These are phyloP conservation scores for Trinorchestia longiramus DNA, from an alignment of 1,140 invertebrate genomes.

Conservation along the genomic window DNA sequence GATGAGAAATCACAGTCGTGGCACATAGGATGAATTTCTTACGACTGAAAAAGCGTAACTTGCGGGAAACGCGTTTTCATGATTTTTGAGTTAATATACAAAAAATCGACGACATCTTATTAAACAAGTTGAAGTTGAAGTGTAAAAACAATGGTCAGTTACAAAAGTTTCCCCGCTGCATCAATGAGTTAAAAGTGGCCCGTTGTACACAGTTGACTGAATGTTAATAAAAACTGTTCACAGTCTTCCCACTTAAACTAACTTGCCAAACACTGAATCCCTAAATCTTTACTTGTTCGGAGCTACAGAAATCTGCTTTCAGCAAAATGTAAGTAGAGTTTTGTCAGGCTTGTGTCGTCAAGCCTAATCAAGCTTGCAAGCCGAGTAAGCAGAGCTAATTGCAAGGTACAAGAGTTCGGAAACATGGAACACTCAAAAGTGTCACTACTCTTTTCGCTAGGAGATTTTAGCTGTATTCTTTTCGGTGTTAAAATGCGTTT, in stretches of 20 bases:
- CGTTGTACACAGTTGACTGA: background rate
- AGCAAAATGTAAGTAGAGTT: background rate
- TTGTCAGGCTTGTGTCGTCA: background rate
- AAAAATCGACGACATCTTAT: no score
- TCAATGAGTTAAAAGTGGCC: background rate
- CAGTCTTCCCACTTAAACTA: background rate
- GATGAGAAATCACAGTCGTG: no score
- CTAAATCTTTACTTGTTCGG: background rate
- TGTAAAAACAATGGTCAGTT: background rate
- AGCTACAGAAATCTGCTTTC: background rate
- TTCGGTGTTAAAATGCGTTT: background rate
- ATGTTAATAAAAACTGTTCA: background rate
- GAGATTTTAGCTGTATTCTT: background rate
- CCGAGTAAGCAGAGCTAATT: conserved; percentile 39
- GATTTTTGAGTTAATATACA: background rate
- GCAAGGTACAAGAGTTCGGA: conserved; percentile 7
- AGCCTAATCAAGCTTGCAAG: conserved; percentile 15
- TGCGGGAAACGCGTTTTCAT: background rate
- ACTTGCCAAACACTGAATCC: background rate
- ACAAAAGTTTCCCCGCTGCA: background rate
- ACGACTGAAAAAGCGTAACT: background rate
- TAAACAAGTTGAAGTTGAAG: no score
- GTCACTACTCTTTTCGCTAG: background rate
- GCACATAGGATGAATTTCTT: no score
- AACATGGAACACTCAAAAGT: conserved; percentile 8